Base-by-base conservation (phyloP, 1,140 invertebrate genomes). In the Lepidostoma basale region DNA sequence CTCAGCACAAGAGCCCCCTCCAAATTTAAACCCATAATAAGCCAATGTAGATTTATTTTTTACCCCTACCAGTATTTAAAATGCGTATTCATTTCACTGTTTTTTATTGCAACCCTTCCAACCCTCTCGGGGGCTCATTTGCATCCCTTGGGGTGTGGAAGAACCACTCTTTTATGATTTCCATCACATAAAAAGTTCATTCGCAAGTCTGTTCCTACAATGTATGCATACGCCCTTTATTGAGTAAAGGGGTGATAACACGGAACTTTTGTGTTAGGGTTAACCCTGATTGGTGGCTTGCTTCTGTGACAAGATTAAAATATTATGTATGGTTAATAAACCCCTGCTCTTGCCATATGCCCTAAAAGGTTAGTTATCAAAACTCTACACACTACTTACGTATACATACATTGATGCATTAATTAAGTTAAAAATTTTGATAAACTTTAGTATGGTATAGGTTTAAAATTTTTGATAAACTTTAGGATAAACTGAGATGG, bases 21-120 rank as follows among this genome's bases (percentile, higher is more conserved):
- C 18, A 33, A 66, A 33, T 71, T 67, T 65, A 47, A 71, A 71
- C 63, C 64, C 64, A 67, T 62, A 71, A 71, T 65, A 68, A 68
- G 70, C 70, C 66, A 71, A 67, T 71, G 28, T 44, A 23, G 56
- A 71, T 47, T 67, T 67, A 64, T 30, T 47, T 63, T 36, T 36
- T 33, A 63, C 63, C 69, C 69, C 63, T 63, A 30, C 44, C 62
- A 23, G 54, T 58, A 67, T 67, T 70, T 70, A 33, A 64, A 70
- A 70, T 63, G 59, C 40, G 67, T 70, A 67, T 67, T 42, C 65
- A 65, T 69, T 58, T 45, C 23, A 14, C 23, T 52, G 40, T 62
- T 56, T 54, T 33, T 56, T 56, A 16, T 23, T 23, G 26, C 45
- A 69, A 69, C 60, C 67, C 67, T 63, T 69, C 52, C n/a, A 25